Evolutionary conservation across 1,140 invertebrate species (phyloP), one percentile per base, ranked within the genome.

Genomic region (Venturia canescens): DNA sequence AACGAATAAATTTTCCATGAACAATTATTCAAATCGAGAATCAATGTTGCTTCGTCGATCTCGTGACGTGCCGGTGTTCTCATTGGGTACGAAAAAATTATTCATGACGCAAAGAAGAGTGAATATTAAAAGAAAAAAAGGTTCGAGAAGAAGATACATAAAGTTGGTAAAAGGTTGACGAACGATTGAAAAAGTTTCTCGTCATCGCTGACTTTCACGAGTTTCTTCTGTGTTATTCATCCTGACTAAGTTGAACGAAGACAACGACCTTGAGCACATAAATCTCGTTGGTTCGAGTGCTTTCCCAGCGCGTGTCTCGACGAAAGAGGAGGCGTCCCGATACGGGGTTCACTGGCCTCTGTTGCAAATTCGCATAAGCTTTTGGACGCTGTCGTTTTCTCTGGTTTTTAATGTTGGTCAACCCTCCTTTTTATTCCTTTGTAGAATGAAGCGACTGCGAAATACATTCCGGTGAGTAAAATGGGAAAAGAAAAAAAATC

Each of bases 111-210:
- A 44, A 44, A 44, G 38, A 44, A 44, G 7, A 11, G 38, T 1
- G 1, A 44, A 11, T 11, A 44, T 44, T 44, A 9, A 44, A 44
- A 44, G n/a, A n/a, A 44, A 44, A 44, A 9, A 44, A 44, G 11
- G 11, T 11, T 4, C 11, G 13, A 9, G 13, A 44, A 44, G 38
- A 44, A 44, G 13, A 44, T 44, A 44, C 1, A 44, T 44, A 1
- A 44, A 44, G 38, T 44, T 44, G 38, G 38, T 44, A 11, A 44
- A 44, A 44, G 38, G 38, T 44, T 44, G 38, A 44, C 38, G 38
- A 44, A 44, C 38, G 38, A 44, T 53, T 53, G 16, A n/a, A 53
- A 53, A 53, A 53, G 50, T 53, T 53, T 53, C 50, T 53, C 50
- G n/a, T 53, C n/a, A 53, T 9, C 50, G 50, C 50, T 53, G 50